phyloP scores from a whole-genome alignment of 2,888 invertebrate species.

The Dolichopus griseipennis region DNA sequence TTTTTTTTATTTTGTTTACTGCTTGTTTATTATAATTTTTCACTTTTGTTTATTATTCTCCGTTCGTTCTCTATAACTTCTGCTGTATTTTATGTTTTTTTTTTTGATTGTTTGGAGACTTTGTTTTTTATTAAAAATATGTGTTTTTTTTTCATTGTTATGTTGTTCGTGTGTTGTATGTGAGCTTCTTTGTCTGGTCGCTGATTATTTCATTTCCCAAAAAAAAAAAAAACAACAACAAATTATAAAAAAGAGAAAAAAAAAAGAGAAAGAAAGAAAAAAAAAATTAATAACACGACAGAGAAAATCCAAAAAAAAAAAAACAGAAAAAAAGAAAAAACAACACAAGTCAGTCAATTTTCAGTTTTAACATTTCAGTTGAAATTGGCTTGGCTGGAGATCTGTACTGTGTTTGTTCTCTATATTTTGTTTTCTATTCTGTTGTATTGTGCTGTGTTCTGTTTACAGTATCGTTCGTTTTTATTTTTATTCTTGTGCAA shows the following conservation, averaged over 20 bases:
- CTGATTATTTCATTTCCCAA: background rate
- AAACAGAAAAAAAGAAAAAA: background rate
- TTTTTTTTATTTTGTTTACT: background rate
- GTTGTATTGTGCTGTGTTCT: too few species aligned
- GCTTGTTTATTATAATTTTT: background rate
- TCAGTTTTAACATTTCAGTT: background rate
- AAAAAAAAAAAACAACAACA: background rate
- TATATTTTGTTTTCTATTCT: too few species aligned
- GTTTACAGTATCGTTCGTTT: too few species aligned
- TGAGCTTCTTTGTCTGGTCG: background rate
- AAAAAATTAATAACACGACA: too few species aligned
- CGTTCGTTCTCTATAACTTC: background rate
- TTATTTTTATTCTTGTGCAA: too few species aligned
- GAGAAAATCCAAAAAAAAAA: background rate
- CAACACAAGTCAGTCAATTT: background rate
- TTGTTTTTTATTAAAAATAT: background rate
- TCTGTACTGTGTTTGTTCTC: background rate
- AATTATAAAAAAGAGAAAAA: too few species aligned
- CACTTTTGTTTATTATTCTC: background rate
- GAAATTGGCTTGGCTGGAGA: constrained; percentile 2
- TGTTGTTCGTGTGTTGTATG: background rate
- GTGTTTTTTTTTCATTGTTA: background rate
- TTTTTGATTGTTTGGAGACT: background rate
- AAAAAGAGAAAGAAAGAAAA: background rate
- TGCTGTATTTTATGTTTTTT: background rate